Base-by-base conservation (phyloP, 2,113 vertebrate species). In the Dryoscopus gambensis region DNA sequence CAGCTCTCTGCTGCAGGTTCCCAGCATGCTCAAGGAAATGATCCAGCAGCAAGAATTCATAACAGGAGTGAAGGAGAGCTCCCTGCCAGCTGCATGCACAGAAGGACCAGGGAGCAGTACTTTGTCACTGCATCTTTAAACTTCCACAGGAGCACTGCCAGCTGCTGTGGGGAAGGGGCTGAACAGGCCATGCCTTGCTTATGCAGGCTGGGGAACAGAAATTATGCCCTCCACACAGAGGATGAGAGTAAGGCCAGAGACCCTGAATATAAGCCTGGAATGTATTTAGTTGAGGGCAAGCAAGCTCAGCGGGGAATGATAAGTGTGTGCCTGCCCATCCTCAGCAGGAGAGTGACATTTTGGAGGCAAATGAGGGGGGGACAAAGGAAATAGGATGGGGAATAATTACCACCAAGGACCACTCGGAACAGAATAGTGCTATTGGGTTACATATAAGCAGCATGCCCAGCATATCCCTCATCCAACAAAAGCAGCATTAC, bases 401-500 rank as follows among this genome's bases (percentile, higher is more conserved):
- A 95, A 88, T 97, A 96, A 97, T 93, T 96, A 95, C 92, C 95
- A 96, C 90, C 92, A 90, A 96, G 84, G 75, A 95, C 87, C 96
- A 71, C 95, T 95, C 82, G 0, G 55, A 84, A 81, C 60, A 91
- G 81, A 93, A 88, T 77, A 94, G 81, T 96, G 40, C 75, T 96
- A 92, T 92, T 81, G 77, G 62, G 80, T 94, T 96, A 92, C 93
- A 56, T 67, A 93, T 73, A 84, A 95, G 86, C 89, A 79, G 89
- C 94, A 95, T 95, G 84, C 80, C 91, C n/a, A 1, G 35, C 69
- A 83, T 97, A 94, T 96, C 74, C 89, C 87, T 90, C 92, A 93
- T 98, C 97, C 96, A 97, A 89, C 90, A 96, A 97, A 97, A 97
- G 95, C 93, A 96, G 86, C 86, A 77, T 89, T 97, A 89, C 92